These are phyloP conservation scores for Axea sp. DNA, from an alignment of 2,888 invertebrate genomes.

Conservation along the genomic window DNA sequence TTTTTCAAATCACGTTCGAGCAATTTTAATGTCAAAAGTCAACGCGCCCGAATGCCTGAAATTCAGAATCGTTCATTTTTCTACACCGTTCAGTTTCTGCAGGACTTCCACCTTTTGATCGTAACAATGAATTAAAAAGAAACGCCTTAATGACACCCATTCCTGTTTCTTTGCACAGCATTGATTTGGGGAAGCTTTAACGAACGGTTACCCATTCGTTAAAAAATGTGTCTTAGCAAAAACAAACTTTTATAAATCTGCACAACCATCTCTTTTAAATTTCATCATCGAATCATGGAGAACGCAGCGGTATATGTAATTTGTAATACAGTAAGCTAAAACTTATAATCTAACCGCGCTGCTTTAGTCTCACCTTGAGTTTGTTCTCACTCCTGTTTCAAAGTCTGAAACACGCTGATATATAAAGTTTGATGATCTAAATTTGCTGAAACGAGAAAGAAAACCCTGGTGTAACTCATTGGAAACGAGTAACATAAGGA, in stretches of 20 bases:
- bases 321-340: conserved; percentile 76
- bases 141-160: too few species aligned
- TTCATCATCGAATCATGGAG: conserved; percentile 71
- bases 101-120: too few species aligned
- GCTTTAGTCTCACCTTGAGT: conserved; percentile 81
- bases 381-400: conserved; percentile 81
- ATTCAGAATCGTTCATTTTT: too few species aligned
- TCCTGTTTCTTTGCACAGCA: too few species aligned
- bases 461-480: conserved; percentile 77
- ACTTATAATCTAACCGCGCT: conserved; percentile 76
- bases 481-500: conserved; percentile 71
- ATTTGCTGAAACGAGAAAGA: conserved; percentile 82
- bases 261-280: conserved; percentile 33
- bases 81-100: too few species aligned
- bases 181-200: too few species aligned
- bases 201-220: too few species aligned
- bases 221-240: background rate
- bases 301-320: conserved; percentile 73
- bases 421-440: conserved; percentile 81
- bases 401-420: conserved; percentile 83
- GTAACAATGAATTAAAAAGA: too few species aligned
- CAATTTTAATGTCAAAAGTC: too few species aligned
- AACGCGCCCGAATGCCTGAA: too few species aligned
- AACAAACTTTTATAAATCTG: background rate
- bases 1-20: too few species aligned